Evolutionary conservation across 2,113 vertebrate species (phyloP).

Genomic region (Eira barbara): DNA sequence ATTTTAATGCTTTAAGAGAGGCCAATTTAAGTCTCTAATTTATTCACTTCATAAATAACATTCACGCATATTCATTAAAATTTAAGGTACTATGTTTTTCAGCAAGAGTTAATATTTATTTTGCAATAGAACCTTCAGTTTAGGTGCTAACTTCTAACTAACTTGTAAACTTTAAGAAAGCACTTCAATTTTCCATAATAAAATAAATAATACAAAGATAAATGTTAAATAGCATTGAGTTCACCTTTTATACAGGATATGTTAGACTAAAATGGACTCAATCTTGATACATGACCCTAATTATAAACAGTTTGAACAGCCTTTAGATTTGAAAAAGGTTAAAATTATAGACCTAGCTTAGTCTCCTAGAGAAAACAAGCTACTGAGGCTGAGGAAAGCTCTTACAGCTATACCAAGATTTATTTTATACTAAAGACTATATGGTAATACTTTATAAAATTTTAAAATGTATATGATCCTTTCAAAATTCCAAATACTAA

Average conservation of each 20-base stretch:
- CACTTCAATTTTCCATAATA: not conserved
- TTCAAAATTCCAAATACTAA: not conserved
- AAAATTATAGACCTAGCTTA: not conserved
- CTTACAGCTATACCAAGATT: not conserved
- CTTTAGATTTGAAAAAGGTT: not conserved
- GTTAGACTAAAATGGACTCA: not conserved
- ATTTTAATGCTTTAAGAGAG: not conserved
- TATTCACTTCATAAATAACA: not conserved
- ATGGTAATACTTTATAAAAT: not conserved
- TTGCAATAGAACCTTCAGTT: not conserved
- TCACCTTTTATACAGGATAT: not conserved
- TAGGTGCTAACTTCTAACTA: not conserved
- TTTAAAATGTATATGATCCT: not conserved
- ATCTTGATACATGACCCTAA: not conserved
- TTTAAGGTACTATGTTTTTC: not conserved
- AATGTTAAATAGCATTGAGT: not conserved
- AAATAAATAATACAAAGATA: not conserved
- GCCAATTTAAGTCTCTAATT: not conserved
- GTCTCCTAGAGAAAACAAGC: not conserved
- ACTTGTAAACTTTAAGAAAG: not conserved
- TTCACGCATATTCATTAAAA: not conserved
- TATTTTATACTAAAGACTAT: not conserved
- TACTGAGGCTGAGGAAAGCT: not conserved
- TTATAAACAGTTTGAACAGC: not conserved
- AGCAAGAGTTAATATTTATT: not conserved